phyloP scores from a whole-genome alignment of 2,113 vertebrate species.

The Chionomys nivalis region DNA sequence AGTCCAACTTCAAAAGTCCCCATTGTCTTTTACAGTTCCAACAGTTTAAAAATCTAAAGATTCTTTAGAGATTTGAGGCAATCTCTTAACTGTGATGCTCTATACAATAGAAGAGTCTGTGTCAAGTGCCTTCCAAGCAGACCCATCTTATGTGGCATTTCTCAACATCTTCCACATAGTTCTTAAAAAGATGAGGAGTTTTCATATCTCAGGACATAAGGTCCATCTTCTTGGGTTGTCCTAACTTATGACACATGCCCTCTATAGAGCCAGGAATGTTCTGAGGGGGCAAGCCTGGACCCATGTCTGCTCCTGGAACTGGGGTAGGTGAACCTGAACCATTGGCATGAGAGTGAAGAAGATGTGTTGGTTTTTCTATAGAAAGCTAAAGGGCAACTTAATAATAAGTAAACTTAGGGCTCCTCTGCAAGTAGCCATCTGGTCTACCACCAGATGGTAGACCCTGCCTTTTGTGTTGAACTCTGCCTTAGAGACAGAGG shows the following conservation, averaged over 20 bases:
- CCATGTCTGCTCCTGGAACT: background rate
- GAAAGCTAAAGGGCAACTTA: background rate
- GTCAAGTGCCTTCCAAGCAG: background rate
- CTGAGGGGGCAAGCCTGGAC: too few species aligned
- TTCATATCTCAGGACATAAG: background rate
- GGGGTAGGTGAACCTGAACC: background rate
- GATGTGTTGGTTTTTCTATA: background rate
- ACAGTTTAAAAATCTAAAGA: background rate
- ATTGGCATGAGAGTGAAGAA: background rate
- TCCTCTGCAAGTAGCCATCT: background rate
- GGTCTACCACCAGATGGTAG: background rate
- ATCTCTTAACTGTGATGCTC: background rate
- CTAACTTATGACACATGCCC: background rate
- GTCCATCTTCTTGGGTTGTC: background rate
- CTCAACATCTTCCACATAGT: background rate
- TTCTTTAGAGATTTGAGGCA: background rate
- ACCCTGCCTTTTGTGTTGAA: background rate
- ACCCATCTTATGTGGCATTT: fast-evolving
- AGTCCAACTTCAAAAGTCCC: background rate
- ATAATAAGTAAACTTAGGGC: background rate
- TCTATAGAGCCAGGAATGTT: background rate
- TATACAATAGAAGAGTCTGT: background rate
- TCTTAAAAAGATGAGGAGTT: background rate
- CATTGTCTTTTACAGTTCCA: background rate
- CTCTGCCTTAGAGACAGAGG: background rate